phyloP scores from a whole-genome alignment of 2,797 vertebrate species.

The Sciurus vulgaris region DNA sequence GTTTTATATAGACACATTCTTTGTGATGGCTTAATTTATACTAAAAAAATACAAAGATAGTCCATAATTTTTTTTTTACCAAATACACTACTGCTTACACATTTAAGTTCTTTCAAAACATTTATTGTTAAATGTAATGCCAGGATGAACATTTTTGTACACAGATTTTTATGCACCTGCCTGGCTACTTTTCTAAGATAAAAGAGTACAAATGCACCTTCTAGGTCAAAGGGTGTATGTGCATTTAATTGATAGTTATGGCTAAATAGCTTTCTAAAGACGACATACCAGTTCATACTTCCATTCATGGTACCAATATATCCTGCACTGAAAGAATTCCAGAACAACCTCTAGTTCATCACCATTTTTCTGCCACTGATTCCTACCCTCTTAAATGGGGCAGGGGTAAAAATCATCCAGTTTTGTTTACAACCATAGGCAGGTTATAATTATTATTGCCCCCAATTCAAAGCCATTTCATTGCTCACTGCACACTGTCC shows the following conservation, averaged over 20 bases:
- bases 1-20: background rate
- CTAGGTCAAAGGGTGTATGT: conserved; percentile 5
- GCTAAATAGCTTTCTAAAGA: conserved; percentile 50
- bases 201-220: conserved; percentile 34
- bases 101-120: conserved; percentile 25
- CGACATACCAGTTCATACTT: conserved; percentile 1
- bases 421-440: conserved; percentile 69
- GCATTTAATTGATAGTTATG: conserved; percentile 39
- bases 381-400: background rate
- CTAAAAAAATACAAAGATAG: background rate
- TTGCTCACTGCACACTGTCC: conserved; percentile 67
- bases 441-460: conserved; percentile 79
- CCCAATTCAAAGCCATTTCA: conserved; percentile 82
- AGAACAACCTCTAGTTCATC: conserved; percentile 42
- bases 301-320: conserved; percentile 4
- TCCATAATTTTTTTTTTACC: conserved; percentile 32
- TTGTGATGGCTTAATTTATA: conserved; percentile 8
- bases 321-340: conserved; percentile 26
- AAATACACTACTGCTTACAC: background rate
- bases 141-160: conserved; percentile 32
- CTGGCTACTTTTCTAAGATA: conserved; percentile 33
- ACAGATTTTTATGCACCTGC: background rate
- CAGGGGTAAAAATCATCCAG: conserved; percentile 48
- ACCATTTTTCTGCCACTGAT: background rate
- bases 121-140: conserved; percentile 15